Base-by-base conservation (phyloP, 2,888 invertebrate genomes). In the Zaprionus lineosus region DNA sequence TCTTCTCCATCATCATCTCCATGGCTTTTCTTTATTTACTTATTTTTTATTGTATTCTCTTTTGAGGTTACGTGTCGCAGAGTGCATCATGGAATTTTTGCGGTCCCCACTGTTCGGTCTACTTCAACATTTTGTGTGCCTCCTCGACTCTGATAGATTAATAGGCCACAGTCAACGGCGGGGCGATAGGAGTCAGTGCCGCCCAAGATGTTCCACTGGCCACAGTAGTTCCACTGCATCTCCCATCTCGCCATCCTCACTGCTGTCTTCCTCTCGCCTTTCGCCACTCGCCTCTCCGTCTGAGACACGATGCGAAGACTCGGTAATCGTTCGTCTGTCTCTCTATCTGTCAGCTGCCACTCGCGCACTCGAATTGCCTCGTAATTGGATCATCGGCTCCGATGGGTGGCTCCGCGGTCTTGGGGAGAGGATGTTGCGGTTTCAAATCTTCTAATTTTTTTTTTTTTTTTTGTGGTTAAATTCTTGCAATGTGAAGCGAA, bases 121-220 rank as follows among this genome's bases (percentile, higher is more conserved):
- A n/a, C n/a, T 12, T 37, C 2, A 18, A 9, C 9, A 11, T 29
- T 12, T 18, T 24, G 24, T 14, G 6, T 21, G 12, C 41, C 55
- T 67, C 64, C 71, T 56, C 41, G 55, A 50, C 65, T 56, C 61
- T 77, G 81, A 79, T 77, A 77, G 77, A 77, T 77, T 83, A 77
- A 83, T 83, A 73, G 84, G 84, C 84, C 73, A 77, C 60, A 72
- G 58, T 79, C 81, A 75, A 55, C 43, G 41, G 40, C 59, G 48
- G 11, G 24, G 33, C 33, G 47, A 24, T 3, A 4, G 8, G 24
- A 3, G n/a, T n/a, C 34, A 34, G 24, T 46, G 33, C 50, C 69
- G 63, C 50, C 62, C 66, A 66, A 65, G 65, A 61, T 36, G 48
- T 29, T 64, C 16, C n/a, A n/a, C n/a, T n/a, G n/a, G n/a, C n/a